These are phyloP conservation scores for Anisognathus igniventris DNA, from an alignment of 2,797 vertebrate species.

Conservation along the genomic window DNA sequence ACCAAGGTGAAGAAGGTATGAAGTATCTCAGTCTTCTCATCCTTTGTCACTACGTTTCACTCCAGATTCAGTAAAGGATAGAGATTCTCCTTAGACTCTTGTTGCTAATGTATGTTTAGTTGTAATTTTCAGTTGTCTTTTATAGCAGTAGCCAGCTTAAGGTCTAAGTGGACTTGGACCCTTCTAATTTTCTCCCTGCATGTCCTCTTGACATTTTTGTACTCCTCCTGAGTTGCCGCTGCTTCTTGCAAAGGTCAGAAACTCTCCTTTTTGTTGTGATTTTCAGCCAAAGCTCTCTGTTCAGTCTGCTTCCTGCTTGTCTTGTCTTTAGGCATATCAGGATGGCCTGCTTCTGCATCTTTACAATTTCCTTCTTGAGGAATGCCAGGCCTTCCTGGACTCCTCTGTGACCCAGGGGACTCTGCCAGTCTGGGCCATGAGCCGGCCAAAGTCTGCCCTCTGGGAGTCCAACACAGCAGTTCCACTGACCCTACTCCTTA, in stretches of 20 bases:
- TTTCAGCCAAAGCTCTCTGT: not conserved
- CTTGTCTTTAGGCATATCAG: rapidly evolving
- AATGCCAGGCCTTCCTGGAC: not conserved
- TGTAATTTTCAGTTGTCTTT: not conserved
- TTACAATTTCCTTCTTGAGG: not conserved
- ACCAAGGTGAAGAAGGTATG: rapidly evolving
- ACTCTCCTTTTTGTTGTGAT: not conserved
- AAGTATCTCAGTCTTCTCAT: not conserved
- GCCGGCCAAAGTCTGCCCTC: not conserved
- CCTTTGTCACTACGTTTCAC: not conserved
- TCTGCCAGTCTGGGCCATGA: not conserved
- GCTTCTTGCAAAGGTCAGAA: not conserved
- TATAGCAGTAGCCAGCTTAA: not conserved
- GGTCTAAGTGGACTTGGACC: not conserved
- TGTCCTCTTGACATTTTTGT: not conserved
- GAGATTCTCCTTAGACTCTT: not conserved
- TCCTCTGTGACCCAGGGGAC: not conserved
- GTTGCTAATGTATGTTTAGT: not conserved
- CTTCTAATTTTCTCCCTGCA: not conserved
- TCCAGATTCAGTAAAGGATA: not conserved
- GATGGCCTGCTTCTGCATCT: not conserved
- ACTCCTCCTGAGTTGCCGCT: not conserved
- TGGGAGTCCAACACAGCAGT: rapidly evolving
- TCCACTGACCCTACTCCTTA: not conserved
- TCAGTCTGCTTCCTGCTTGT: not conserved